Percentiles rank a stretch among this genome's conserved stretches.
Evolutionary conservation across 2,113 vertebrate species (phyloP).

Genomic region (Rallus limicola): DNA sequence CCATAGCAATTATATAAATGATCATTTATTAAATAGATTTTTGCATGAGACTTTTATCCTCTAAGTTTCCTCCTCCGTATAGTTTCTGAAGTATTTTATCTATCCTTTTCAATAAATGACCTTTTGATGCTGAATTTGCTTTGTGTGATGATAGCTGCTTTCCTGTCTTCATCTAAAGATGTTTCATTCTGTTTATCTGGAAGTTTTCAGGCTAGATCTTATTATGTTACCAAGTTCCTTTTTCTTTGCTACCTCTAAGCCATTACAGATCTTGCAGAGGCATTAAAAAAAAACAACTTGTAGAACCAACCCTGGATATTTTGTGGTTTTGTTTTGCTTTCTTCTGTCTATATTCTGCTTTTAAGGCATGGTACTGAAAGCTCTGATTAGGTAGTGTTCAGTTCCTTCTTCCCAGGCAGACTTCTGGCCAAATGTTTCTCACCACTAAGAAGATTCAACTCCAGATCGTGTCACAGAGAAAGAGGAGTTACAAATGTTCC

Average conservation of each 20-base stretch:
- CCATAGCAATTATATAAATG: background rate
- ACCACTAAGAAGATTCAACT: background rate
- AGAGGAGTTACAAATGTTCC: background rate
- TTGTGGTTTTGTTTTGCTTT: background rate
- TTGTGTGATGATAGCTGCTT: background rate
- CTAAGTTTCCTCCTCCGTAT: background rate
- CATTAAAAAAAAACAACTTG: background rate
- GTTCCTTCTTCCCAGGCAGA: background rate
- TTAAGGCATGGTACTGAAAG: background rate
- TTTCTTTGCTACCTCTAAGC: background rate
- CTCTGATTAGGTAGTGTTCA: background rate
- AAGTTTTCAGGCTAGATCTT: background rate
- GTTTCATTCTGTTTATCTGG: background rate
- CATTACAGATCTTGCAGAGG: background rate
- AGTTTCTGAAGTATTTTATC: background rate
- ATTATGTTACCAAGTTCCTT: background rate
- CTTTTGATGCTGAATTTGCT: background rate
- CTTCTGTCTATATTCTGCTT: background rate
- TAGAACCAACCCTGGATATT: background rate
- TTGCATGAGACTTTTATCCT: background rate
- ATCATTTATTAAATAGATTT: background rate
- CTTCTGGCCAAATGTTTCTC: constrained; percentile 7
- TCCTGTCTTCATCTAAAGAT: constrained; percentile 7
- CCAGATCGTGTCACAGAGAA: background rate
- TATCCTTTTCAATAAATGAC: background rate